Evolutionary conservation across 1,140 invertebrate species (phyloP).

Genomic region (Tetramorium simillimum): DNA sequence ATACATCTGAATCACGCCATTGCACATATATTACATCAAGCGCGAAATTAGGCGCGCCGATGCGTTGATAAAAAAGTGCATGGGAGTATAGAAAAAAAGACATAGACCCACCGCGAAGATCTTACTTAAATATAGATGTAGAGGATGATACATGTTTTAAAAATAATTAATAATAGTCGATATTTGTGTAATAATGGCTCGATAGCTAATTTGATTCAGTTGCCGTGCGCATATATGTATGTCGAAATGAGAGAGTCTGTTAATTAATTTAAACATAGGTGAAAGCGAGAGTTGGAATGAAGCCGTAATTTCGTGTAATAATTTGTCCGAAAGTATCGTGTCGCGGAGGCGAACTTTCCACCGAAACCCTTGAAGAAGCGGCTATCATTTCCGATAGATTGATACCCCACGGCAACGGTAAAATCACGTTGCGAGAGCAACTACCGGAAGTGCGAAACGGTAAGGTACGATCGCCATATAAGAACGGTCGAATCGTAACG

Average conservation of each 20-base stretch:
- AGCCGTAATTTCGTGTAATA: conserved; percentile 44
- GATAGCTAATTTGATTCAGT: conserved; percentile 19
- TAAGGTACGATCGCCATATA: background rate
- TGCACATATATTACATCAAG: conserved; percentile 29
- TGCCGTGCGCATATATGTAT: background rate
- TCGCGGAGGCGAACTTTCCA: conserved; percentile 16
- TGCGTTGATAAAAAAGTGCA: conserved; percentile 1
- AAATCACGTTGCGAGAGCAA: background rate
- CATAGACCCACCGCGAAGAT: background rate
- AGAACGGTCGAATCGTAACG: conserved; percentile 40
- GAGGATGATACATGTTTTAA: background rate
- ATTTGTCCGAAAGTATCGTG: conserved; percentile 9
- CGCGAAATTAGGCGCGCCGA: conserved; percentile 42
- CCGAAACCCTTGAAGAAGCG: background rate
- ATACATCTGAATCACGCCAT: conserved; percentile 13
- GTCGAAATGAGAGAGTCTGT: conserved; percentile 7
- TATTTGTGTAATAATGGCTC: conserved; percentile 16
- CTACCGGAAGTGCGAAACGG: conserved; percentile 36
- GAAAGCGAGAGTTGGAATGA: conserved; percentile 36
- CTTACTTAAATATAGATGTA: background rate
- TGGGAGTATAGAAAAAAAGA: background rate
- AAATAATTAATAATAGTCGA: background rate
- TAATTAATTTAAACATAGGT: conserved; percentile 44
- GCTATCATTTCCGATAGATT: background rate
- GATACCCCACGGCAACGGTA: background rate